Evolutionary conservation across 1,140 invertebrate genomes (phyloP), one percentile per base, ranked within the genome.

Genomic region (Aricia agestis): DNA sequence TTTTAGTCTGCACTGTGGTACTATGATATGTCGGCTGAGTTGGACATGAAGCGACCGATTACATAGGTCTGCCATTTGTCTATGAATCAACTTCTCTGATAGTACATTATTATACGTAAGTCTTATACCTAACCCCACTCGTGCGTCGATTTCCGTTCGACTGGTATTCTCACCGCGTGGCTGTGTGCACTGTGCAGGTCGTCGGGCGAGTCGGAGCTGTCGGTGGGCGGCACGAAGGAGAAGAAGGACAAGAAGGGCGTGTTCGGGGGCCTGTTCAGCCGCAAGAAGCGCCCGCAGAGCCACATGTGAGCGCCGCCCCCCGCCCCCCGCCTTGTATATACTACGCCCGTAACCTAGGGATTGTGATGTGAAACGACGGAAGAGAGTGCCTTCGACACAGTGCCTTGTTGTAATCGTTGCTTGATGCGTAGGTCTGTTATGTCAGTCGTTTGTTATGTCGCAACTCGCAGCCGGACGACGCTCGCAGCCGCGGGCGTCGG

Each of bases 161-260:
- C 1, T 25, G 25, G 25, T 25, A 25, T 25, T 25, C 25, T 25
- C 1, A 25, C 25, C 25, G 25, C 25, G 25, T 3, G 25, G 1
- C 25, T 25, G 25, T 25, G 31, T 67, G 19, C 42, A 36, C 52
- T 6, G 66, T 45, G 6, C 78, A 92, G 91, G 70, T 91, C 90
- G 2, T 90, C 88, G 0, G 89, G 85, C 5, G 84, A 89, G 59
- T 91, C 86, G 0, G 89, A 90, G 59, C 76, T 90, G 18, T 92
- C 90, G 0, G 86, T 89, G n/a, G 85, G 86, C 67, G 81, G 86
- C 10, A 79, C 83, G 9, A 88, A 86, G 42, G 90, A 91, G 32
- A 92, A 92, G 77, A 92, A 91, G 66, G 90, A 92, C 75, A 92
- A 92, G 72, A 91, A 91, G 70, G 86, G 89, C 13, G 87, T 92